phyloP scores from a whole-genome alignment of 2,888 invertebrate species.

The Sinohyriopsis cumingii region DNA sequence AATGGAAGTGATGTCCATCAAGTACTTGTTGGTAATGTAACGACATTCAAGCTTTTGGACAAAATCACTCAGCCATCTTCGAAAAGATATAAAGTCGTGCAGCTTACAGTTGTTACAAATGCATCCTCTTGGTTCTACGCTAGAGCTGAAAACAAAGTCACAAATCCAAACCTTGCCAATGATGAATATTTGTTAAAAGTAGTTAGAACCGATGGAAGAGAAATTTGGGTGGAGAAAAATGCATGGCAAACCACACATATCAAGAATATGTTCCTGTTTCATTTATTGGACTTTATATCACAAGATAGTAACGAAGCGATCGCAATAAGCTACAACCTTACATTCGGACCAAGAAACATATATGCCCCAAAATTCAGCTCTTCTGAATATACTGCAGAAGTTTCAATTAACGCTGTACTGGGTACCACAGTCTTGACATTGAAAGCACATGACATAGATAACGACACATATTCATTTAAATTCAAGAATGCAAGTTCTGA shows the following conservation, averaged over 20 bases:
- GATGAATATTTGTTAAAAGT: slow-evolving; percentile 12
- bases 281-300: slow-evolving; percentile 22
- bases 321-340: slow-evolving; percentile 12
- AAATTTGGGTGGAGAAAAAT: slow-evolving; percentile 26
- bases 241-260: slow-evolving; percentile 37
- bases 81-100: slow-evolving; percentile 17
- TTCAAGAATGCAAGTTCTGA: neutral
- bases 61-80: neutral
- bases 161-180: slow-evolving; percentile 2
- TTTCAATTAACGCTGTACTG: neutral
- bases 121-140: slow-evolving; percentile 19
- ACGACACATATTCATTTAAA: slow-evolving; percentile 7
- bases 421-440: slow-evolving; percentile 5
- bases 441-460: slow-evolving; percentile 16
- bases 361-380: slow-evolving; percentile 22
- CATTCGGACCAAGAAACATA: slow-evolving; percentile 25
- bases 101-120: slow-evolving; percentile 7
- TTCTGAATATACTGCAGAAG: neutral
- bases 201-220: slow-evolving; percentile 9
- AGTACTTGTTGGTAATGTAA: slow-evolving; percentile 13
- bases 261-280: slow-evolving; percentile 21
- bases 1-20: slow-evolving; percentile 19
- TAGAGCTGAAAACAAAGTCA: slow-evolving; percentile 26
- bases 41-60: neutral
- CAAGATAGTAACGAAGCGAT: neutral